Conservation (phyloP, 1,140 invertebrate genomes). For the Drosophila rhopaloa region DNA sequence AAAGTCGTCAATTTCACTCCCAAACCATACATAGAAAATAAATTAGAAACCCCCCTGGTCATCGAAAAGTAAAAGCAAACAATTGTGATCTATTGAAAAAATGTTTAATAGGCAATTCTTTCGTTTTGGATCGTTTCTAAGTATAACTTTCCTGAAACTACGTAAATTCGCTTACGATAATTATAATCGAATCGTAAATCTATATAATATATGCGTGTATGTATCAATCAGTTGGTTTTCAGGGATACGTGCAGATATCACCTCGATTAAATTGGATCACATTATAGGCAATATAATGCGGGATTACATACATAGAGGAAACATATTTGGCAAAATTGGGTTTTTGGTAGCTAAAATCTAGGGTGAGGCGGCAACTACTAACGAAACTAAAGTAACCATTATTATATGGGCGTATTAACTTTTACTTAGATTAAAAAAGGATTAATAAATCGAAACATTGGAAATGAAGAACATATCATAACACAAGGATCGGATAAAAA, state of each 20-base stretch:
- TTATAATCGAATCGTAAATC: slow-evolving; percentile 40
- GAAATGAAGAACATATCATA: slow-evolving; percentile 23
- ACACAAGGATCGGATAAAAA: slow-evolving; percentile 16
- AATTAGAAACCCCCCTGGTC: no score
- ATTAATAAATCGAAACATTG: slow-evolving; percentile 27
- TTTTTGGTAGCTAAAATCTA: slow-evolving; percentile 57
- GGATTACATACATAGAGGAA: slow-evolving; percentile 57
- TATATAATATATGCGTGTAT: slow-evolving; percentile 34
- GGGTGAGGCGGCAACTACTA: slow-evolving; percentile 22
- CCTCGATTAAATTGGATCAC: slow-evolving; percentile 33
- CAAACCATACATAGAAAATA: no score
- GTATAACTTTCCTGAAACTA: slow-evolving; percentile 64
- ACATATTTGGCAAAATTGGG: slow-evolving; percentile 82
- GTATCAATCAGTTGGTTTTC: slow-evolving; percentile 26
- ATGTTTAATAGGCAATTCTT: slow-evolving; percentile 58
- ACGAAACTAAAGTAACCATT: slow-evolving; percentile 19
- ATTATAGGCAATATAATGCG: slow-evolving; percentile 40
- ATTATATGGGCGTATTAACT: background rate
- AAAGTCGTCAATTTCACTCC: no score
- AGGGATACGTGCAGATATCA: slow-evolving; percentile 35
- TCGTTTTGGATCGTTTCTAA: slow-evolving; percentile 45
- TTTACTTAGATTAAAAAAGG: background rate
- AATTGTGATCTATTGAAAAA: slow-evolving; percentile 36
- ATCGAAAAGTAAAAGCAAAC: background rate
- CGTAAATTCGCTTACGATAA: slow-evolving; percentile 58